Evolutionary conservation across 2,797 vertebrate species (phyloP).

Genomic region (Phrynocephalus forsythii): DNA sequence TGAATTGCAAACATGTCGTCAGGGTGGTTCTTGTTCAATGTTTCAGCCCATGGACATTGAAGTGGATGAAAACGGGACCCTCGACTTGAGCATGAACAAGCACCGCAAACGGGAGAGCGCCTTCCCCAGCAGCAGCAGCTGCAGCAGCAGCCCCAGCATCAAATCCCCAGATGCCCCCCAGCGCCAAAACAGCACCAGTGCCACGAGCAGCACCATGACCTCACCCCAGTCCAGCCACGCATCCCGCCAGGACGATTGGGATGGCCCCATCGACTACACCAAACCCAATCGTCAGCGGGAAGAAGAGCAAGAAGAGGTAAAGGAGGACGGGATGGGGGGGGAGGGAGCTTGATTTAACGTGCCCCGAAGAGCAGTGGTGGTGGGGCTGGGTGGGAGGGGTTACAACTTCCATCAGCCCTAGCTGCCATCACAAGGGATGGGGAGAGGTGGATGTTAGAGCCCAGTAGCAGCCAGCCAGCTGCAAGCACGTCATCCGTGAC

Average conservation of each 20-base stretch:
- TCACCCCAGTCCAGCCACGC: slow-evolving; percentile 89
- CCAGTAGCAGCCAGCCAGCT: no score
- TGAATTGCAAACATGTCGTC: not conserved
- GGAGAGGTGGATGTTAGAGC: no score
- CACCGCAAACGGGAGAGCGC: slow-evolving; percentile 87
- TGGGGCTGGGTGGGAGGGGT: no score
- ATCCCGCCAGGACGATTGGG: slow-evolving; percentile 97
- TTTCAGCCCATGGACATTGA: slow-evolving; percentile 91
- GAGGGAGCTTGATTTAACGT: no score
- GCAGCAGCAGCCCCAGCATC: slow-evolving; percentile 88
- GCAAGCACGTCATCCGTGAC: no score
- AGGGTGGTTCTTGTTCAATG: not conserved
- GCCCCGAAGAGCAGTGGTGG: no score
- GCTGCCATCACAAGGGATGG: no score
- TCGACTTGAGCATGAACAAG: slow-evolving; percentile 98
- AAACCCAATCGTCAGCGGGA: slow-evolving; percentile 95
- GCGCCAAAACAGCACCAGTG: slow-evolving; percentile 88
- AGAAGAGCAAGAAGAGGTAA: slow-evolving; percentile 94
- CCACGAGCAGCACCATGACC: slow-evolving; percentile 89
- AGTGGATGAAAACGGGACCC: slow-evolving; percentile 96
- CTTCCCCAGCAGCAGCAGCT: slow-evolving; percentile 82
- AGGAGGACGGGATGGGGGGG: not conserved
- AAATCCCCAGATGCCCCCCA: slow-evolving; percentile 90
- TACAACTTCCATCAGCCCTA: no score
- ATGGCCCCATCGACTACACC: slow-evolving; percentile 97